Evolutionary conservation across 2,888 invertebrate genomes (phyloP).

Genomic region (Plagodis pulveraria): DNA sequence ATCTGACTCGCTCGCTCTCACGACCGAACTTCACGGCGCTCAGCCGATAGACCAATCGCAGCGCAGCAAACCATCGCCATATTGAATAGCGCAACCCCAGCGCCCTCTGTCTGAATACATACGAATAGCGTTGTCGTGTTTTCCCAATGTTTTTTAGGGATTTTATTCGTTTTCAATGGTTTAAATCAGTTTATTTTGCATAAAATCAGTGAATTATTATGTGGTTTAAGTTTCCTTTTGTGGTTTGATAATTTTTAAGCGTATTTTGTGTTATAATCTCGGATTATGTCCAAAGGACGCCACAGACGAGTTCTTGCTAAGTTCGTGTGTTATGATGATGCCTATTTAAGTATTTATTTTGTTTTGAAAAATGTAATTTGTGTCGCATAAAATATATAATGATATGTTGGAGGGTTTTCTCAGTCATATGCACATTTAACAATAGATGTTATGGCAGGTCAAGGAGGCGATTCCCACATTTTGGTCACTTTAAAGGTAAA

Average conservation of each 20-base stretch:
- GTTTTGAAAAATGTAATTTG: not conserved
- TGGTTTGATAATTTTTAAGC: constrained; percentile 40
- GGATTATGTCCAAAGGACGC: constrained; percentile 59
- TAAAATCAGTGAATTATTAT: constrained; percentile 57
- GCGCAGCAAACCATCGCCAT: constrained; percentile 74
- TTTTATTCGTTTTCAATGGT: constrained; percentile 61
- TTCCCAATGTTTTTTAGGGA: constrained; percentile 69
- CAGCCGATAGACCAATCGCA: constrained; percentile 65
- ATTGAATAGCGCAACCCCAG: constrained; percentile 69
- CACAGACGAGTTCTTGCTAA: constrained; percentile 60
- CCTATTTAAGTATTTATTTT: constrained; percentile 34
- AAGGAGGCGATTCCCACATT: no score
- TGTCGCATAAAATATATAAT: not conserved
- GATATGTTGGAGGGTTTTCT: not conserved
- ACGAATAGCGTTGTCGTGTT: constrained; percentile 62
- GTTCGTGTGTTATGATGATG: constrained; percentile 56
- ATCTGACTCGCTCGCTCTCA: constrained; percentile 75
- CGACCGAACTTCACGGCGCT: constrained; percentile 72
- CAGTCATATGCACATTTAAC: not conserved
- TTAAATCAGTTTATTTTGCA: constrained; percentile 45
- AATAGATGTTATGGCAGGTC: no score
- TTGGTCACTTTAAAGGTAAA: no score
- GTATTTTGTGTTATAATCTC: constrained; percentile 50
- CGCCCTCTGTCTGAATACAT: constrained; percentile 73
- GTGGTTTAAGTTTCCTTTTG: constrained; percentile 46